Evolutionary conservation across 2,888 invertebrate genomes (phyloP), one percentile per base, ranked within the genome.

Genomic region (Mythimna albipuncta): DNA sequence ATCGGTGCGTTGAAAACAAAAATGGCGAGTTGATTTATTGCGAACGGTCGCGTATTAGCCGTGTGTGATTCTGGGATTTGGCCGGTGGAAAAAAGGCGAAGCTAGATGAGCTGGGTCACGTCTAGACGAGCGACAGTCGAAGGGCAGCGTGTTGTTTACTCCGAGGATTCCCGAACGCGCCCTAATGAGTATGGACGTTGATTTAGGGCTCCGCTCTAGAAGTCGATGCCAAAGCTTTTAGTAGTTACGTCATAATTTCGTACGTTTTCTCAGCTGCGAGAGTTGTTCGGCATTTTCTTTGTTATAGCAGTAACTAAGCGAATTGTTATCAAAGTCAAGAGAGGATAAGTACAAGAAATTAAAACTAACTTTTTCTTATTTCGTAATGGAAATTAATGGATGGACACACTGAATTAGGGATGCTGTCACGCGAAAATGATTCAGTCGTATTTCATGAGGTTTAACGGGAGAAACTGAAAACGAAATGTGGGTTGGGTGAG

Each of bases 1-100:
- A 96, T 96, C 95, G 96, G 95, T 96, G 95, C 96, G 96, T 95
- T 96, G 96, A 96, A 95, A 96, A 96, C 96, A 96, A 96, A 96
- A 96, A 96, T 96, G 96, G 94, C 95, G 91, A 92, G 87, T 90
- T 95, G 95, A 96, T 96, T 96, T 96, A 96, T 94, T 86, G 88
- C 87, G 81, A 91, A 89, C 89, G 88, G 80, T 82, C 87, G 89
- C 88, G 92, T 91, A 94, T 94, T 94, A 94, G 94, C 90, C 87
- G 88, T 81, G 89, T 89, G 87, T 91, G 91, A 92, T 93, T 91
- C 86, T 85, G 84, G 88, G 87, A 86, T 82, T 89, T 86, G 75
- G 83, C 75, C 79, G 69, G 75, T 82, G 75, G 79, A 85, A 87
- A 88, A 85, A 82, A 69, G 75, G 73, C 83, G 85, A 75, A 75